These are phyloP conservation scores for Cordylochernes scorpioides DNA, from an alignment of 2,888 invertebrate genomes.

Conservation along the genomic window DNA sequence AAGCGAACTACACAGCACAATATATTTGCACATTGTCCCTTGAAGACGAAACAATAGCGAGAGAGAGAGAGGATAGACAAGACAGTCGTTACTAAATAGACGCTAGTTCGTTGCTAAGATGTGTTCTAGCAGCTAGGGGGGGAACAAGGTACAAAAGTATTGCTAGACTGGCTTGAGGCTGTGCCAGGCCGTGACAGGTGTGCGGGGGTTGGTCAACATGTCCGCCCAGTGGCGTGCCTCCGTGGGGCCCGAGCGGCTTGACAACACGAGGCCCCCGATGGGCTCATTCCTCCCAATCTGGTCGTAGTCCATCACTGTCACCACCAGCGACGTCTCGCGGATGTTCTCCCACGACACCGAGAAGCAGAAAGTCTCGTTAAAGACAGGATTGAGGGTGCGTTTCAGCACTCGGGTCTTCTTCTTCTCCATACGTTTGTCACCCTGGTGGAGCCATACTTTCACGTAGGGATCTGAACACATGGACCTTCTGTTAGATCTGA, in stretches of 20 bases:
- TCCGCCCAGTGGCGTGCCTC: conserved; percentile 96
- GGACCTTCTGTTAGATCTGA: no score
- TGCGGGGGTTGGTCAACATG: conserved; percentile 86
- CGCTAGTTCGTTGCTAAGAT: no score
- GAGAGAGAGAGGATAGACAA: no score
- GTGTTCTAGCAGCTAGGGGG: no score
- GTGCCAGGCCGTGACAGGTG: conserved; percentile 90
- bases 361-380: conserved; percentile 84
- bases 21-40: no score
- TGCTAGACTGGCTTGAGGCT: conserved; percentile 57
- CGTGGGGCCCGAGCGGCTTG: conserved; percentile 71
- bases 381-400: conserved; percentile 64
- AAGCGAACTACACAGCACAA: no score
- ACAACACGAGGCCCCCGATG: conserved; percentile 68
- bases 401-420: conserved; percentile 59
- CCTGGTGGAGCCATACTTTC: conserved; percentile 89
- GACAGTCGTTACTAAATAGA: no score
- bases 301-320: conserved; percentile 91
- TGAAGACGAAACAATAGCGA: no score
- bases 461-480: conserved; percentile 90
- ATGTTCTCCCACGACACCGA: conserved; percentile 93
- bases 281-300: conserved; percentile 78
- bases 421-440: conserved; percentile 77
- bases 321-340: conserved; percentile 68
- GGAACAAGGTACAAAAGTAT: no score